Conservation (phyloP, 2,113 vertebrate species). For the Blennius ocellaris region DNA sequence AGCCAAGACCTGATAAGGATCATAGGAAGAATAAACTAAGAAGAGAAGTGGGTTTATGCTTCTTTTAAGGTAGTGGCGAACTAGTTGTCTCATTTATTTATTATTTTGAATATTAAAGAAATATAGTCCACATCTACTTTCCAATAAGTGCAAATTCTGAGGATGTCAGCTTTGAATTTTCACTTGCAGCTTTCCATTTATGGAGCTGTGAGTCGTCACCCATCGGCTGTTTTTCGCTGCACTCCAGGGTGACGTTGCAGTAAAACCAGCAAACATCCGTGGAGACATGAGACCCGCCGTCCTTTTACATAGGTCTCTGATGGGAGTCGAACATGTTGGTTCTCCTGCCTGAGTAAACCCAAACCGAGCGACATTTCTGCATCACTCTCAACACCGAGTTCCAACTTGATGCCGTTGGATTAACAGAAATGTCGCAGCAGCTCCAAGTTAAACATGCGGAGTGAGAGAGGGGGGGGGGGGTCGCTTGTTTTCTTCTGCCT, state of each 20-base stretch:
- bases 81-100: neutral
- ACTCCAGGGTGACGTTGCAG: neutral
- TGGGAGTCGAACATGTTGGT: neutral
- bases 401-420: neutral
- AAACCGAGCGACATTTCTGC: neutral
- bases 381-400: neutral
- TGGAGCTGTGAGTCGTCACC: neutral
- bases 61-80: constrained; percentile 3
- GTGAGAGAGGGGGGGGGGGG: too few relatives aligned
- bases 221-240: constrained; percentile 5
- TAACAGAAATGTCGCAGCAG: neutral
- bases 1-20: constrained; percentile 29
- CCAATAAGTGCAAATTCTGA: constrained; percentile 4
- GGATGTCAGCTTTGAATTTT: constrained; percentile 31
- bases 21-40: constrained; percentile 47
- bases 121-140: constrained; percentile 11
- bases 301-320: neutral
- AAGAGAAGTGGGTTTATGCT: constrained; percentile 38
- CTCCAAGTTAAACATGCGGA: neutral
- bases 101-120: neutral
- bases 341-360: neutral
- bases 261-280: neutral
- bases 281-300: neutral
- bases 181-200: constrained; percentile 5
- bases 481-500: too few relatives aligned